Evolutionary conservation across 2,888 invertebrate species (phyloP), one percentile per base, ranked within the genome.

Genomic region (Chalcis sispes): DNA sequence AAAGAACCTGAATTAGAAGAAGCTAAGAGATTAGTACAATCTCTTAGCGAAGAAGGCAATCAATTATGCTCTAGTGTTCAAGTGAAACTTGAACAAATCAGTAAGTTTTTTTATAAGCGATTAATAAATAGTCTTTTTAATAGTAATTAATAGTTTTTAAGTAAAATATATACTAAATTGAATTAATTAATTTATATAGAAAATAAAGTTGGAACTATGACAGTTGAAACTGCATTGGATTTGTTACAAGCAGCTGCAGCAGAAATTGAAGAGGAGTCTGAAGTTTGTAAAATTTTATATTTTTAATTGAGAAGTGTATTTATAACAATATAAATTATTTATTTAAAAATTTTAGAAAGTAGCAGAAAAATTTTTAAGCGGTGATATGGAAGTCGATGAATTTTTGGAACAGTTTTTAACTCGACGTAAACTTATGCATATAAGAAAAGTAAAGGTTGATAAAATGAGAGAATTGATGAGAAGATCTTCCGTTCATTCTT

Each of bases 241-340:
- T 89, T 98, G 59, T 90, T 99, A 15, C 96, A 98, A 90, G 94
- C 98, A 10, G 95, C 97, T 13, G 95, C 97, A 29, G 96, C 97
- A 40, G 95, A 98, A 90, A 93, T 95, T 70, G 99, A 99, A 88
- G 98, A 98, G 86, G 93, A 96, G 85, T 96, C 98, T 0, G 99
- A 99, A 88, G 92, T 92, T 65, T 32, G 65, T 20, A 29, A 46
- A 40, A 20, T 2, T 46, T n/a, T 66, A 36, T 65, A 27, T 3
- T n/a, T 56, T 2, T 27, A 42, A 42, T 13, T 42, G 36, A 4
- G 10, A 10, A 36, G 36, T 36, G 10, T 10, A 36, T 7, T 7
- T 36, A 10, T 36, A 36, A 36, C 4, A 36, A 7, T 36, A 10
- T 36, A 5, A 36, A 27, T 32, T 36, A 2, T 1, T 36, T 1